Base-by-base conservation (phyloP, 2,888 invertebrate species). In the Drosophila melanocephala region DNA sequence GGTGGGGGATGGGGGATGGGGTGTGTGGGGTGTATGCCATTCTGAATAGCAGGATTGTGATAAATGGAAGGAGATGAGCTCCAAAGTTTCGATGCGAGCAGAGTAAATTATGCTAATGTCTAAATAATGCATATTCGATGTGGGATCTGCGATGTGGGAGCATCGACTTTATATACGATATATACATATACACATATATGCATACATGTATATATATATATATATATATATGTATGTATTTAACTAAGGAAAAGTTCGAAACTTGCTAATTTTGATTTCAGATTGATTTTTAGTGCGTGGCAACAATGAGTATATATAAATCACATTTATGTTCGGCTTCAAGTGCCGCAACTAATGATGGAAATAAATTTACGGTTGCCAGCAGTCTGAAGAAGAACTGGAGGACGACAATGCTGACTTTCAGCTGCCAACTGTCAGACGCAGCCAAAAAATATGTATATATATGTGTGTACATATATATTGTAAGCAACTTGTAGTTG, bases 51-150 rank as follows among this genome's bases (percentile, higher is more conserved):
- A 62, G 72, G 72, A 82, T 72, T 72, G 72, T 78, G 77, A 68
- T 71, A 65, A 71, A 68, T 79, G 68, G 66, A 68, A 78, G 62
- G 75, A 78, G 79, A 75, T 78, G 77, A 72, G 75, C 78, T 60
- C 53, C 75, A 75, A 68, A 79, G 72, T 66, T 72, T 79, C 61
- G 76, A 60, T 76, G 83, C 67, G 82, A 68, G 44, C 69, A 67
- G 85, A 91, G 88, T 91, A 91, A 92, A 92, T 92, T 92, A 92
- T 92, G 92, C 89, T 92, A 92, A 92, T 92, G 89, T 92, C 91
- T 85, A 92, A 92, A 91, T 91, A 91, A 89, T 91, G 89, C 85
- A 91, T 91, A 91, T 91, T 91, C 91, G 88, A 91, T 91, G 26
- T 22, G 44, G 44, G 12, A 22, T 47, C 47, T 47, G 47, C n/a